Evolutionary conservation across 2,888 invertebrate genomes (phyloP).

Genomic region (Spisula solida): DNA sequence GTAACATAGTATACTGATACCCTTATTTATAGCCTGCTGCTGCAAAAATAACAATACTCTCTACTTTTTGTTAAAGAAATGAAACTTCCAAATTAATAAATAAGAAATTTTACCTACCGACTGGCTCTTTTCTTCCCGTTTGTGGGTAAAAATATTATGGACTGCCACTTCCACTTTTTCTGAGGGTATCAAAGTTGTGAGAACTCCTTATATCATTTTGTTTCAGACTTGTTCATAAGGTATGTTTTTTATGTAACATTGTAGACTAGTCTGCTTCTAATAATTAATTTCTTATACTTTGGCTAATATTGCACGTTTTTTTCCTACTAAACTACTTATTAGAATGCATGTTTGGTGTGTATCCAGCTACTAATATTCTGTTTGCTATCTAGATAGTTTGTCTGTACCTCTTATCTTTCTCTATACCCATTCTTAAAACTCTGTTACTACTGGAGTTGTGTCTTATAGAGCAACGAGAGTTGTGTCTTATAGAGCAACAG

Average conservation of each 20-base stretch:
- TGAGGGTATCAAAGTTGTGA: neutral
- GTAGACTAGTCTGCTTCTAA: neutral
- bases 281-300: neutral
- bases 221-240: conserved; percentile 18
- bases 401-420: neutral
- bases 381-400: neutral
- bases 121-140: neutral
- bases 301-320: conserved; percentile 9
- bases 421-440: neutral
- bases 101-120: neutral
- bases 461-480: too few species aligned
- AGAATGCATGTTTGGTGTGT: neutral
- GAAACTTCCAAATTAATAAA: too few species aligned
- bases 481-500: too few species aligned
- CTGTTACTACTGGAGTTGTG: neutral
- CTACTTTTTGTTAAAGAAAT: too few species aligned
- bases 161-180: neutral
- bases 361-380: neutral
- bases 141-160: neutral
- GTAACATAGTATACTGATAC: neutral
- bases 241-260: neutral
- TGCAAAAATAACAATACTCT: too few species aligned
- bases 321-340: neutral
- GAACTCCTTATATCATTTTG: conserved; percentile 10
- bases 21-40: too few species aligned